Evolutionary conservation across 2,797 vertebrate species (phyloP).

Genomic region (Myioborus melanocephalus): DNA sequence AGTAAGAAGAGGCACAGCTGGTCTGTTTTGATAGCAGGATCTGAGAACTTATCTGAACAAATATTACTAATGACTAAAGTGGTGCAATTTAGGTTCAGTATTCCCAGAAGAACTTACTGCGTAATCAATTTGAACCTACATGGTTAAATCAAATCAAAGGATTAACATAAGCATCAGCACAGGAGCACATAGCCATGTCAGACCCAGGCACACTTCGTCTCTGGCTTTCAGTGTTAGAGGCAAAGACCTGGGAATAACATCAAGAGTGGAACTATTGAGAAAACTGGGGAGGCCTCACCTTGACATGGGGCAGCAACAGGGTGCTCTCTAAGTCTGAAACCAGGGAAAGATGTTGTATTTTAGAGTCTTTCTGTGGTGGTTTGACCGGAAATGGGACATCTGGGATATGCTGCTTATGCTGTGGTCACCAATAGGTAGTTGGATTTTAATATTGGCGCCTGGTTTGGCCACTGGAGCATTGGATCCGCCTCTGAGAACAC

Average conservation of each 20-base stretch:
- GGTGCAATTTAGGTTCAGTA: neutral
- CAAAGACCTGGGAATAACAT: neutral
- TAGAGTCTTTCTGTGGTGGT: neutral
- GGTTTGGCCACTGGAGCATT: no score
- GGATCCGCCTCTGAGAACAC: no score
- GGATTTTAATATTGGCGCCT: no score
- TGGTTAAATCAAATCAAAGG: neutral
- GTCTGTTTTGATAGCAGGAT: neutral
- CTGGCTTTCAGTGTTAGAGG: neutral
- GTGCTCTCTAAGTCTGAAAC: neutral
- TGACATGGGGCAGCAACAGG: neutral
- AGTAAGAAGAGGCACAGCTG: neutral
- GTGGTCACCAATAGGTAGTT: no score
- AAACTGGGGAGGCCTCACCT: neutral
- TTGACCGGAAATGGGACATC: no score
- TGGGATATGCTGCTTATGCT: no score
- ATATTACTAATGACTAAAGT: neutral
- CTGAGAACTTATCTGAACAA: neutral
- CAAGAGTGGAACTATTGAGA: accelerated
- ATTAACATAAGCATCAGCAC: neutral
- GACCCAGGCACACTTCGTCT: neutral
- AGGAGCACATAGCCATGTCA: neutral
- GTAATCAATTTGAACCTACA: accelerated
- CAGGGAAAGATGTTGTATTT: neutral
- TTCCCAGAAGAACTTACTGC: neutral